Percentiles rank a stretch among this genome's conserved stretches.
Evolutionary conservation across 1,140 invertebrate species (phyloP).

Genomic region (Parasteatoda tepidariorum): DNA sequence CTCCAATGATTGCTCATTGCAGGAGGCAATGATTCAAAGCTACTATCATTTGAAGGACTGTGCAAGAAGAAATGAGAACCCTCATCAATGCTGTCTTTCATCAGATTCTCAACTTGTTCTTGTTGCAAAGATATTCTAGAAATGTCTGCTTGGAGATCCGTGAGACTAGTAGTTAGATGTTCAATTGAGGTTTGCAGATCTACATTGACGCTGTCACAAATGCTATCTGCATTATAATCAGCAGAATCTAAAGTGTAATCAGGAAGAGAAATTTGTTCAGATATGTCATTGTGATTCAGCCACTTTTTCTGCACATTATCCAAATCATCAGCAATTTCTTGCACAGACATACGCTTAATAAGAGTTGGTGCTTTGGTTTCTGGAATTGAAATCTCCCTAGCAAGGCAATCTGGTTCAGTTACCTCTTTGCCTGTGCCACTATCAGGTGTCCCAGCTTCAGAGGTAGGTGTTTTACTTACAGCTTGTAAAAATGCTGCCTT

Average conservation of each 20-base stretch:
- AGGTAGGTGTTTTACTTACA: conserved; percentile 77
- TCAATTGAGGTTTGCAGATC: conserved; percentile 74
- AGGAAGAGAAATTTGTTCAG: conserved; percentile 69
- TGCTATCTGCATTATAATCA: conserved; percentile 79
- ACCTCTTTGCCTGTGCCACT: conserved; percentile 62
- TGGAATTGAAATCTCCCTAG: neutral
- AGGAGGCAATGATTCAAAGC: neutral
- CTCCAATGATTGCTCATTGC: neutral
- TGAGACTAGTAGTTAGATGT: conserved; percentile 91
- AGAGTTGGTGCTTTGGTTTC: conserved; percentile 19
- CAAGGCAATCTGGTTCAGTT: neutral
- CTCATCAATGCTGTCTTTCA: conserved; percentile 61
- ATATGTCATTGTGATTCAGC: conserved; percentile 73
- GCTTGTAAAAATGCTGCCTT: conserved; percentile 93
- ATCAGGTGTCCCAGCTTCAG: conserved; percentile 53
- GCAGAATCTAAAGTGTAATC: conserved; percentile 75
- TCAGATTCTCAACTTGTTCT: conserved; percentile 81
- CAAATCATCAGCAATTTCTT: conserved; percentile 77
- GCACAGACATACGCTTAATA: conserved; percentile 58
- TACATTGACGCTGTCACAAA: conserved; percentile 80
- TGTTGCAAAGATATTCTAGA: conserved; percentile 87
- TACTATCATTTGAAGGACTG: conserved; percentile 28
- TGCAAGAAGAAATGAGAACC: conserved; percentile 50
- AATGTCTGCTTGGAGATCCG: conserved; percentile 92
- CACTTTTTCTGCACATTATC: conserved; percentile 77